Evolutionary conservation across 2,113 vertebrate genomes (phyloP).

Genomic region (Neogale vison): DNA sequence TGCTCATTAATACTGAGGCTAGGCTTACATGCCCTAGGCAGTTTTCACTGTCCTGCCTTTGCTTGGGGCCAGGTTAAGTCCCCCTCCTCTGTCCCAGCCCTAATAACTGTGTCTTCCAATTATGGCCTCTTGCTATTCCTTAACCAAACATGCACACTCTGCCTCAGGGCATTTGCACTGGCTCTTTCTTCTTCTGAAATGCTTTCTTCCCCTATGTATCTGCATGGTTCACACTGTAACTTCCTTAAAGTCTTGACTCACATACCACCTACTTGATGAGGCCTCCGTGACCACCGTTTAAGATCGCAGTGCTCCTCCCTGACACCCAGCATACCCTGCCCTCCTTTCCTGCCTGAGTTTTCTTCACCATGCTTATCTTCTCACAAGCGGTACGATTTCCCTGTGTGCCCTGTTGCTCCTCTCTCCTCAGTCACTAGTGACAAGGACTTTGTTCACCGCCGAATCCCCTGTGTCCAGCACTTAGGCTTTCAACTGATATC

Average conservation of each 20-base stretch:
- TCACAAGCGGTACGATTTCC: rapidly evolving
- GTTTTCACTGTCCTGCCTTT: neutral
- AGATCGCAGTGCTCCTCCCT: neutral
- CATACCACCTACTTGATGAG: neutral
- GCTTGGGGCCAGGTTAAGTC: neutral
- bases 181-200: neutral
- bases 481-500: neutral
- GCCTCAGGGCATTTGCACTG: neutral
- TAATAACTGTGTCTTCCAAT: neutral
- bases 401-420: neutral
- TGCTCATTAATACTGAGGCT: neutral
- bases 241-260: neutral
- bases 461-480: neutral
- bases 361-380: neutral
- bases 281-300: neutral
- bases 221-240: neutral
- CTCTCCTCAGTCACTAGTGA: neutral
- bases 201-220: neutral
- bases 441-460: neutral
- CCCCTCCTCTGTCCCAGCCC: neutral
- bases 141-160: neutral
- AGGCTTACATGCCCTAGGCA: neutral
- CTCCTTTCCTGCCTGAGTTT: neutral
- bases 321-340: neutral
- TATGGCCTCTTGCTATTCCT: neutral